These are phyloP conservation scores for Thysanoteuthis rhombus DNA, from an alignment of 2,888 invertebrate species.

Conservation along the genomic window DNA sequence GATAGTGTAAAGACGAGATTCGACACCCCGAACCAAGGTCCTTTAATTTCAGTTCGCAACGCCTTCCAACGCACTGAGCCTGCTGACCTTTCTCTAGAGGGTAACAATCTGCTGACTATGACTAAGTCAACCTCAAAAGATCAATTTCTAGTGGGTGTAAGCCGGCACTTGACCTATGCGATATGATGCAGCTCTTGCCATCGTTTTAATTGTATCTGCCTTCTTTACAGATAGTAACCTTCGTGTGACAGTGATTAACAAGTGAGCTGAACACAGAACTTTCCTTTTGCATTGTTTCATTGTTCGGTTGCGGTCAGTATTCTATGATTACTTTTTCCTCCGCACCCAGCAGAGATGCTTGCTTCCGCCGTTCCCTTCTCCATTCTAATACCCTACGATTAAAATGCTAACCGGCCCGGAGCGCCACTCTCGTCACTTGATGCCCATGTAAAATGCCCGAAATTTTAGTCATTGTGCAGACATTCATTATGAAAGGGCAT, in stretches of 20 bases:
- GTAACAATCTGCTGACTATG: neutral
- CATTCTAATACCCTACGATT: too few species aligned
- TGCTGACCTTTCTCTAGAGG: neutral
- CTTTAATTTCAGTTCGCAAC: neutral
- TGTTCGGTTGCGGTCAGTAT: neutral
- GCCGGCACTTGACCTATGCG: neutral
- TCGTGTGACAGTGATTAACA: neutral
- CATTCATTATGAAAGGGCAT: neutral
- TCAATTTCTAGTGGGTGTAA: neutral
- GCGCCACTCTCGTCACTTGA: neutral
- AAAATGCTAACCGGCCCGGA: too few species aligned
- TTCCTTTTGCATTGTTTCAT: neutral
- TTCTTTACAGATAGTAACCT: neutral
- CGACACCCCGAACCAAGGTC: neutral
- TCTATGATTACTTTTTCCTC: neutral
- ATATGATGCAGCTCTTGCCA: neutral
- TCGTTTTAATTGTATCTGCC: neutral
- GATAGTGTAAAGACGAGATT: neutral
- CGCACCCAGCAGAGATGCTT: too few species aligned
- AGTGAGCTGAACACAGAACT: neutral
- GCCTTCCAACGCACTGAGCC: neutral
- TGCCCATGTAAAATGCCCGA: neutral
- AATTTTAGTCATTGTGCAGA: neutral
- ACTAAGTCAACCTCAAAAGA: slow-evolving; percentile 12
- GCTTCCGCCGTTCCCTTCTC: too few species aligned